A percentile compares a stretch with the other conserved stretches of the same genome.
Evolutionary conservation across 2,113 vertebrate species (phyloP).

Genomic region (Vimba vimba): DNA sequence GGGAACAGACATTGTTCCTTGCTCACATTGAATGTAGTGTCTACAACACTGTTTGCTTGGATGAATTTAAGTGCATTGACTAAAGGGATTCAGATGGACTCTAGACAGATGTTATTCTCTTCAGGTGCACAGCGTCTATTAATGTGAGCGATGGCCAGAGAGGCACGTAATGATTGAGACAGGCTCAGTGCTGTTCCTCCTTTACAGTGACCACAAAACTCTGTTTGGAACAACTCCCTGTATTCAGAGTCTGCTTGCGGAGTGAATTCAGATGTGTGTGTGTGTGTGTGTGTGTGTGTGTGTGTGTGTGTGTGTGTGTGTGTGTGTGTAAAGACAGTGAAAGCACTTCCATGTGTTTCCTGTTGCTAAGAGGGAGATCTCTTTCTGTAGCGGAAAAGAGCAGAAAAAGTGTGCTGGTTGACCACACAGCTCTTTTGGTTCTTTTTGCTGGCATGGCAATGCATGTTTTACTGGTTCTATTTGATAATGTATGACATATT

Average conservation of each 20-base stretch:
- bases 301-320: constrained; percentile 35
- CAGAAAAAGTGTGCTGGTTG: constrained; percentile 14
- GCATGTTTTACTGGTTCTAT: constrained; percentile 1
- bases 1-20: background rate
- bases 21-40: background rate
- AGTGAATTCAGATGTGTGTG: constrained; percentile 43
- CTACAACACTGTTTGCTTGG: constrained; percentile 37
- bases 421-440: background rate
- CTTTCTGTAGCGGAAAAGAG: constrained; percentile 29
- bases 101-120: constrained; percentile 49
- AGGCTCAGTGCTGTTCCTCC: constrained; percentile 51
- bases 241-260: constrained; percentile 53
- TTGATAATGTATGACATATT: constrained; percentile 6
- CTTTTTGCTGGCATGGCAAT: constrained; percentile 24
- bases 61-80: constrained; percentile 49
- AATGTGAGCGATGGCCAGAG: constrained; percentile 39
- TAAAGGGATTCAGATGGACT: constrained; percentile 49
- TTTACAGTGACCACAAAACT: constrained; percentile 64
- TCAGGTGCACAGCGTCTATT: constrained; percentile 35
- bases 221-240: constrained; percentile 59
- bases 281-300: constrained; percentile 28
- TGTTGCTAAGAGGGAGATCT: constrained; percentile 48
- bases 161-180: constrained; percentile 53
- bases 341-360: constrained; percentile 64
- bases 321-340: constrained; percentile 50